Conservation (phyloP, 2,888 invertebrate species). For the Harpalus rubripes region DNA sequence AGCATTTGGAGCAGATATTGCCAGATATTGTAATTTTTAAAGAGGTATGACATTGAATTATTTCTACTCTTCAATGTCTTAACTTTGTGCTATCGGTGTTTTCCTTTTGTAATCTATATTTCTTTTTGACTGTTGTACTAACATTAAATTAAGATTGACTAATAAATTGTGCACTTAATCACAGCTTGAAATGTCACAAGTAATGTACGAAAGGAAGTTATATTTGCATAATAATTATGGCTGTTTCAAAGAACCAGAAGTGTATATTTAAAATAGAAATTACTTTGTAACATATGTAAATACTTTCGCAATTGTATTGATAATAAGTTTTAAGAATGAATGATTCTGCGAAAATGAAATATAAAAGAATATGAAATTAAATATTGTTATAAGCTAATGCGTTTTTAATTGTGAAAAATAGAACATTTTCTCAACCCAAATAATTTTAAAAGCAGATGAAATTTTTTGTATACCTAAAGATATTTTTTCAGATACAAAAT, state of each 20-base stretch:
- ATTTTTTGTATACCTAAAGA: too few relatives aligned
- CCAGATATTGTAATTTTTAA: constrained; percentile 49
- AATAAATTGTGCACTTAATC: too few relatives aligned
- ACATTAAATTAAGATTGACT: background rate
- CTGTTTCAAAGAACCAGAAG: too few relatives aligned
- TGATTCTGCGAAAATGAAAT: background rate
- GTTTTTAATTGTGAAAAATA: background rate
- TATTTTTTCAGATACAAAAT: too few relatives aligned
- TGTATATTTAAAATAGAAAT: too few relatives aligned
- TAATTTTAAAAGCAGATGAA: too few relatives aligned
- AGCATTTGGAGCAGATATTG: constrained; percentile 56
- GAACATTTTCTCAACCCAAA: background rate
- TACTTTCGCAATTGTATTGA: background rate
- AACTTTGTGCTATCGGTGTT: background rate
- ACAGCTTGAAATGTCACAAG: too few relatives aligned
- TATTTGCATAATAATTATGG: too few relatives aligned
- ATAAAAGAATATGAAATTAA: background rate
- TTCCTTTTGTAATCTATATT: background rate
- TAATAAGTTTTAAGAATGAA: background rate
- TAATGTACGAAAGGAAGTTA: too few relatives aligned
- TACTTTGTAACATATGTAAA: too few relatives aligned
- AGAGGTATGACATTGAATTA: constrained; percentile 57
- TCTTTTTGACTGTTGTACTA: constrained; percentile 10
- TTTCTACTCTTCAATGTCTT: constrained; percentile 38
- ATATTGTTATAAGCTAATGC: background rate